Base-by-base conservation (phyloP, 2,797 vertebrate genomes). In the Centropyge bicolor region DNA sequence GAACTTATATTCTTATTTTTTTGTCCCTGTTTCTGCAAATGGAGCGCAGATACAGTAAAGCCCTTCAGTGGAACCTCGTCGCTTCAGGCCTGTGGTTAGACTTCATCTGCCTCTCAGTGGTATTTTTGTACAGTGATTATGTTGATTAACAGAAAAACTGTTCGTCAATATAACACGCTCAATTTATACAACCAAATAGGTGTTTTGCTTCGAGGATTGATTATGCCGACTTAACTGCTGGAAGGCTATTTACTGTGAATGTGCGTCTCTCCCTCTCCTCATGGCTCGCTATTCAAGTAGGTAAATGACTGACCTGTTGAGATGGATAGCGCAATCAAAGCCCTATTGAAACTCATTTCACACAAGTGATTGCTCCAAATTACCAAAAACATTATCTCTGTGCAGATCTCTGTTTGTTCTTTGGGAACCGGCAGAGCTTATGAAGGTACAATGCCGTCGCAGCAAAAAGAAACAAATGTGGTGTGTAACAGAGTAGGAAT, bases 311-410 rank as follows among this genome's bases (percentile, higher is more conserved):
- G 35, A 82, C 76, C 52, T 79, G 51, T 69, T 84, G 66, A 87
- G 57, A 70, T 63, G 24, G 68, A 52, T 67, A 49, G 62, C 0
- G 8, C 74, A 76, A 85, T 88, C 80, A 87, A 75, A 90, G 65
- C 24, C 68, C 65, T 70, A 24, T 63, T 80, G 64, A 80, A 86
- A 17, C 67, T 57, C n/a, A 40, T 84, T 84, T 68, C 45, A 55
- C 48, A 64, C 17, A 77, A 81, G 57, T 49, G 48, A 82, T 85
- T 73, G 62, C 70, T 69, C 59, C 48, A 84, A 72, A 83, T 83
- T 7, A 67, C 54, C 24, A 36, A 71, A 86, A 76, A 55, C 68
- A 78, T 83, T 72, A 84, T 83, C 73, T 80, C 57, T 64, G 52
- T 60, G 36, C 24, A 46, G 19, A 76, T 70, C 45, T 63, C 3